Conservation (phyloP, 2,797 vertebrate genomes). For the Erithacus rubecula region DNA sequence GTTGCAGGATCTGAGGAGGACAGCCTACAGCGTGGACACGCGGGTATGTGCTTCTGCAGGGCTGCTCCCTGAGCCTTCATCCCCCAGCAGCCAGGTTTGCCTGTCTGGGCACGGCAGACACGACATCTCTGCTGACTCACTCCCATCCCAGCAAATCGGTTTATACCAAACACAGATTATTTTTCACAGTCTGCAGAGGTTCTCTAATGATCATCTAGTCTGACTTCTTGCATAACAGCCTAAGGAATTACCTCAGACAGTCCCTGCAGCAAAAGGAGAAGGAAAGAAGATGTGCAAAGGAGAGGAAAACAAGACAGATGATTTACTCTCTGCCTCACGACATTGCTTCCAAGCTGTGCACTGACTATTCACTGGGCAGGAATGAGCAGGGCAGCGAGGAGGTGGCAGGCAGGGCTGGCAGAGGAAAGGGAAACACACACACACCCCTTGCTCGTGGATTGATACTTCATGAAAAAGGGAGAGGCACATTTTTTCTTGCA, state of each 20-base stretch:
- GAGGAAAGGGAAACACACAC: background rate
- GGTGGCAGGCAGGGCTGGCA: background rate
- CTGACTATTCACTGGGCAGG: background rate
- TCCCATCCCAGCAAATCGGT: slow-evolving; percentile 13
- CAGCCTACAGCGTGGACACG: slow-evolving; percentile 87
- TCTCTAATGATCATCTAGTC: background rate
- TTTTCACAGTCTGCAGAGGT: background rate
- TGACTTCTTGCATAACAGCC: slow-evolving; percentile 27
- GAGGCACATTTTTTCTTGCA: background rate
- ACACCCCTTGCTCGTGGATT: background rate
- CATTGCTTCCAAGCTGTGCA: background rate
- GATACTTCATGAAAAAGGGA: accelerated
- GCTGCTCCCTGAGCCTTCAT: background rate
- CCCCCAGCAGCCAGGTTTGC: background rate
- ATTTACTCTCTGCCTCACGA: background rate
- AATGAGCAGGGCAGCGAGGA: background rate
- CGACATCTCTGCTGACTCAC: slow-evolving; percentile 51
- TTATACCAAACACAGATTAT: background rate
- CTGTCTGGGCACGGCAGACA: background rate
- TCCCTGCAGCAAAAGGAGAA: background rate
- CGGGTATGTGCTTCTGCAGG: slow-evolving; percentile 75
- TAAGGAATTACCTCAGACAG: background rate
- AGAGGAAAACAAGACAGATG: background rate
- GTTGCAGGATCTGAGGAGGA: slow-evolving; percentile 92
- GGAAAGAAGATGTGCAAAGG: background rate